phyloP scores from a whole-genome alignment of 2,888 invertebrate species.

The Limnephilus auricula region DNA sequence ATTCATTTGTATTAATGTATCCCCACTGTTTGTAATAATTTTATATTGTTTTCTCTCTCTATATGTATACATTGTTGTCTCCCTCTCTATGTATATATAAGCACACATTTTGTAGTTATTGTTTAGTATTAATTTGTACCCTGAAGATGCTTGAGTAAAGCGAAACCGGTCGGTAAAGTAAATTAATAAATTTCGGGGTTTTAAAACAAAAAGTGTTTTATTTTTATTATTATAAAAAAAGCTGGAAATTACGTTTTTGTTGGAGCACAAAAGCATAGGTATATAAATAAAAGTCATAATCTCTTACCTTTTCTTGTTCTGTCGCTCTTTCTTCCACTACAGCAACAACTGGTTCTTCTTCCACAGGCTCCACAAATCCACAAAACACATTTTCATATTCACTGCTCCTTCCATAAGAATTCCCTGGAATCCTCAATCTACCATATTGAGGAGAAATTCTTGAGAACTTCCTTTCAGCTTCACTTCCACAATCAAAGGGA shows the following conservation, averaged over 20 bases:
- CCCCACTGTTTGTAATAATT: too few species aligned
- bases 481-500: constrained; percentile 73
- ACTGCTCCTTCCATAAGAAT: constrained; percentile 3
- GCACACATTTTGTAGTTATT: too few species aligned
- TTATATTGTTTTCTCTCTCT: too few species aligned
- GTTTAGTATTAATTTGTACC: too few species aligned
- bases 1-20: too few species aligned
- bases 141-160: too few species aligned
- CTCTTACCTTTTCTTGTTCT: constrained; percentile 59
- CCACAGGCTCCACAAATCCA: constrained; percentile 19
- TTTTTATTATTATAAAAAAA: too few species aligned
- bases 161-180: too few species aligned
- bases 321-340: constrained; percentile 28
- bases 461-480: constrained; percentile 54
- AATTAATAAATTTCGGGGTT: too few species aligned
- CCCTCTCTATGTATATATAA: too few species aligned
- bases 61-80: too few species aligned
- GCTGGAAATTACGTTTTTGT: neutral
- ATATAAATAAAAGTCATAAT: neutral
- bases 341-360: neutral
- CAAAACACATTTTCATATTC: constrained; percentile 51
- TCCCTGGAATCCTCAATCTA: constrained; percentile 43
- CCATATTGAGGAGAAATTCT: constrained; percentile 55
- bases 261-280: neutral
- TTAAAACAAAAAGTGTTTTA: too few species aligned